These are phyloP conservation scores for Callipepla californica DNA, from an alignment of 2,113 vertebrate species.

Conservation along the genomic window DNA sequence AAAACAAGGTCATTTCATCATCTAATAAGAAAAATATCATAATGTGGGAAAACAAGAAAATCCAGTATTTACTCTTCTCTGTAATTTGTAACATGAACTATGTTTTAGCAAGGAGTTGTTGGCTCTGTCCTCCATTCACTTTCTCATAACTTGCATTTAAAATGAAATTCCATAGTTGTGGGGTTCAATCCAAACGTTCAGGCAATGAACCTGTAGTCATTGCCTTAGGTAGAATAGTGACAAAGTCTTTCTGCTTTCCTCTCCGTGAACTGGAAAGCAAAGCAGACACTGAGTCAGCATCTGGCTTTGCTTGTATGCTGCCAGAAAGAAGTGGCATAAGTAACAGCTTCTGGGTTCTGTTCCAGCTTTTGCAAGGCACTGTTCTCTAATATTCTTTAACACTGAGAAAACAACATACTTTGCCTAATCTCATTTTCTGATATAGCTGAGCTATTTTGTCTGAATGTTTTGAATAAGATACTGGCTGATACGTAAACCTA, in stretches of 20 bases:
- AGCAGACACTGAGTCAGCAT: not conserved
- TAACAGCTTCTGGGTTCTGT: constrained; percentile 37
- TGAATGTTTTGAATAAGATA: constrained; percentile 37
- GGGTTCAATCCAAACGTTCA: not conserved
- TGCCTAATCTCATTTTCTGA: constrained; percentile 30
- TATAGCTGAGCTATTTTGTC: constrained; percentile 40
- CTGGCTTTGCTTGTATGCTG: constrained; percentile 14
- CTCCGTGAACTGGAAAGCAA: not conserved
- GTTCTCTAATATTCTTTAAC: constrained; percentile 27
- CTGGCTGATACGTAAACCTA: not conserved
- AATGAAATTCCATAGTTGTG: not conserved
- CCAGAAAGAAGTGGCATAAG: not conserved
- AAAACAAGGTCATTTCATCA: not conserved
- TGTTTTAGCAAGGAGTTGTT: not conserved
- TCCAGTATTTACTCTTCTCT: not conserved
- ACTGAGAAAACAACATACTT: constrained; percentile 50
- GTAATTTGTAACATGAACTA: not conserved
- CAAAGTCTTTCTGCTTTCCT: not conserved
- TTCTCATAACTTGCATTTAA: not conserved
- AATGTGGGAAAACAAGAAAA: not conserved
- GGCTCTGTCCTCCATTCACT: not conserved
- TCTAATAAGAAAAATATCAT: not conserved
- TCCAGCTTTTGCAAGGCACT: constrained; percentile 33
- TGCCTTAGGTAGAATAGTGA: not conserved
- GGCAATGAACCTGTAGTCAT: not conserved